Percentiles rank a stretch among this genome's conserved stretches.
Evolutionary conservation across 92 coral and sea anemone genomes (phyloP).

Genomic region (Palythoa caribaeorum): DNA sequence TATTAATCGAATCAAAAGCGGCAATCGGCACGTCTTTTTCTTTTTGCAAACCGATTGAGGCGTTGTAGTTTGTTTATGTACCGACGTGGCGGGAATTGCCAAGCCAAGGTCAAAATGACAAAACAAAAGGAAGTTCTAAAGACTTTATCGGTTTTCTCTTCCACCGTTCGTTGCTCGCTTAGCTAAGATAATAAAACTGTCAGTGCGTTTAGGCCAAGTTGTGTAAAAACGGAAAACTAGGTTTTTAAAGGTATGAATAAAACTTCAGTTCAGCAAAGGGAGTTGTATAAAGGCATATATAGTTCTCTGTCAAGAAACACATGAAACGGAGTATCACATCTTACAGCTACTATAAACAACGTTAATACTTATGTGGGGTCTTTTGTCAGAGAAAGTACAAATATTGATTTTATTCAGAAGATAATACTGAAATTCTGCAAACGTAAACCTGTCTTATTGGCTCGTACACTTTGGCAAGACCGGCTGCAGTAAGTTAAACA

Average conservation of each 20-base stretch:
- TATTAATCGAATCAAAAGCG: conserved; percentile 25
- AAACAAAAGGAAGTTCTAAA: background rate
- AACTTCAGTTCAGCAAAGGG: background rate
- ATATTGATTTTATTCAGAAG: too few species aligned
- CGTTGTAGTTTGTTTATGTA: background rate
- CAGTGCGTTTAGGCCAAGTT: background rate
- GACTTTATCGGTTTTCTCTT: conserved; percentile 18
- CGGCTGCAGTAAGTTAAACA: too few species aligned
- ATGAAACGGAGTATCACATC: too few species aligned
- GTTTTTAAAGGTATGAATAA: background rate
- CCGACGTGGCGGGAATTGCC: conserved; percentile 30
- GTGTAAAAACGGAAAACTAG: background rate
- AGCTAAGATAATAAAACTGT: background rate
- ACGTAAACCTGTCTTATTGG: too few species aligned
- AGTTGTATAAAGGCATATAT: background rate
- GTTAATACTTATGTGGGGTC: too few species aligned
- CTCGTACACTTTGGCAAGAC: too few species aligned
- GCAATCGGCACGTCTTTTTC: conserved; percentile 14
- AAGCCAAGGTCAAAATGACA: background rate
- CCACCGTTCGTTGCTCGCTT: background rate
- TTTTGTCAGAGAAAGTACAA: too few species aligned
- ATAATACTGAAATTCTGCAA: too few species aligned
- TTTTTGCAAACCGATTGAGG: background rate
- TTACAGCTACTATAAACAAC: too few species aligned
- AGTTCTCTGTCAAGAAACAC: background rate